phyloP scores from a whole-genome alignment of 2,888 invertebrate genomes.

The Drosophila sordidula region DNA sequence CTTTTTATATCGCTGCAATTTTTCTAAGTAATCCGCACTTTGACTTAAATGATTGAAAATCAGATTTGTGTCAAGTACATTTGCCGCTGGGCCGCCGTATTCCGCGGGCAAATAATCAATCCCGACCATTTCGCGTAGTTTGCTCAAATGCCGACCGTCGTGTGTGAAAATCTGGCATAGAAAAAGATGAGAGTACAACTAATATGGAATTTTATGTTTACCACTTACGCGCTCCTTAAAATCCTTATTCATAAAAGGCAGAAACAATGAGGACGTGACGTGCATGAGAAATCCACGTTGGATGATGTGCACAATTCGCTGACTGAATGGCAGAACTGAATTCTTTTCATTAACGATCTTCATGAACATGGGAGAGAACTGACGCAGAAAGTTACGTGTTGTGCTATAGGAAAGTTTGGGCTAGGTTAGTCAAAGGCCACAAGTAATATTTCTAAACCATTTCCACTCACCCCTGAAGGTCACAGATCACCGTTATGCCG shows the following conservation, averaged over 20 bases:
- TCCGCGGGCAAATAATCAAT: constrained; percentile 79
- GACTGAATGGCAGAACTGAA: constrained; percentile 77
- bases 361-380: constrained; percentile 75
- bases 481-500: constrained; percentile 82
- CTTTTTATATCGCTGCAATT: constrained; percentile 78
- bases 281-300: constrained; percentile 82
- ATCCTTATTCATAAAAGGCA: constrained; percentile 82
- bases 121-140: constrained; percentile 81
- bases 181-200: background rate
- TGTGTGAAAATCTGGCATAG: constrained; percentile 76
- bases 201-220: no score
- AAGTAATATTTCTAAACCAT: background rate
- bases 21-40: constrained; percentile 72
- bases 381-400: constrained; percentile 76
- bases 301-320: constrained; percentile 81
- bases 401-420: constrained; percentile 52
- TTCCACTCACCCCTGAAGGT: constrained; percentile 78
- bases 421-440: background rate
- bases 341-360: constrained; percentile 82
- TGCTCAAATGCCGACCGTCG: constrained; percentile 80
- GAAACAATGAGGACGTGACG: constrained; percentile 75
- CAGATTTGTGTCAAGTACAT: constrained; percentile 76
- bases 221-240: constrained; percentile 77
- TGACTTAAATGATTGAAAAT: constrained; percentile 77
- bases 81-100: constrained; percentile 81